Conservation (phyloP, 2,113 vertebrate genomes). For the human (Homo sapiens) region GRCh38 chr2:216675501-216676000, state of each 20-base stretch:
- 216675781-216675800: conserved; percentile 52
- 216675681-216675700: conserved; percentile 46
- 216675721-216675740: conserved; percentile 44
- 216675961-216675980: not conserved
- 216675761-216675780: conserved; percentile 60
- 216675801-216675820: conserved; percentile 24
- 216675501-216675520: not conserved
- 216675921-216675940: not conserved
- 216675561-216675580: not conserved
- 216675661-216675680: conserved; percentile 54
- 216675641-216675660: conserved; percentile 50
- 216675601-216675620: not conserved
- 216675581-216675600: not conserved
- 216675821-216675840: conserved; percentile 47
- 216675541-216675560: not conserved
- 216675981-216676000: not conserved
- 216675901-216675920: not conserved
- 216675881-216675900: not conserved
- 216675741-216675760: conserved; percentile 22
- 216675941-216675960: not conserved
- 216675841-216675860: not conserved
- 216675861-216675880: not conserved
- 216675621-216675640: not conserved
- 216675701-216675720: conserved; percentile 67
- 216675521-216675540: not conserved